A percentile compares a stretch with the other conserved stretches of the same genome.
These are phyloP conservation scores for Leuciscus idus DNA, from an alignment of 2,113 vertebrate genomes.

Conservation along the genomic window DNA sequence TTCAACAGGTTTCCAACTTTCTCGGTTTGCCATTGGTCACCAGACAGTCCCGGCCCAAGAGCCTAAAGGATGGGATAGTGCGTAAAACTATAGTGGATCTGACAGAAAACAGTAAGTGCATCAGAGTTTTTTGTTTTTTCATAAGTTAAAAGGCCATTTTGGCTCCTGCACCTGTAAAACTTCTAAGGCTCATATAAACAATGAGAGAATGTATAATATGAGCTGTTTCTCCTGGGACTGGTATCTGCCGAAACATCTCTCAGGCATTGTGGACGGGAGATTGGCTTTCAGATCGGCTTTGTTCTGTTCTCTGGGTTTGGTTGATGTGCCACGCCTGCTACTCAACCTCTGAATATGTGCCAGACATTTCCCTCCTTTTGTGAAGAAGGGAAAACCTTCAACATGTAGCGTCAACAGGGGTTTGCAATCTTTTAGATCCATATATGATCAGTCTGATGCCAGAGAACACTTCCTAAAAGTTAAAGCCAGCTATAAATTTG, in stretches of 20 bases:
- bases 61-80: neutral
- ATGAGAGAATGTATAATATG: neutral
- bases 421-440: too few relatives aligned
- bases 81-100: neutral
- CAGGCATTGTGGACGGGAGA: constrained; percentile 88
- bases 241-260: constrained; percentile 88
- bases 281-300: constrained; percentile 90
- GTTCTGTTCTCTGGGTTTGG: constrained; percentile 91
- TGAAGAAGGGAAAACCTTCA: constrained; percentile 63
- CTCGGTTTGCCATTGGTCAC: neutral
- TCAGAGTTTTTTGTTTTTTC: neutral
- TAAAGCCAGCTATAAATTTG: too few relatives aligned
- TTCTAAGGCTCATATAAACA: neutral
- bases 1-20: neutral
- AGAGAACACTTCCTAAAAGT: too few relatives aligned
- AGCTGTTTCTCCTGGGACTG: constrained; percentile 79
- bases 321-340: constrained; percentile 91
- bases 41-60: neutral
- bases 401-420: too few relatives aligned
- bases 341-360: constrained; percentile 74
- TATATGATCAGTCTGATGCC: too few relatives aligned
- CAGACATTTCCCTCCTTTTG: constrained; percentile 85
- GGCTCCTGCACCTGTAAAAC: neutral
- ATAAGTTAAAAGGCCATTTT: neutral
- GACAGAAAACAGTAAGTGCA: neutral